Evolutionary conservation across 2,113 vertebrate species (phyloP).

Genomic region (Budorcas taxicolor): DNA sequence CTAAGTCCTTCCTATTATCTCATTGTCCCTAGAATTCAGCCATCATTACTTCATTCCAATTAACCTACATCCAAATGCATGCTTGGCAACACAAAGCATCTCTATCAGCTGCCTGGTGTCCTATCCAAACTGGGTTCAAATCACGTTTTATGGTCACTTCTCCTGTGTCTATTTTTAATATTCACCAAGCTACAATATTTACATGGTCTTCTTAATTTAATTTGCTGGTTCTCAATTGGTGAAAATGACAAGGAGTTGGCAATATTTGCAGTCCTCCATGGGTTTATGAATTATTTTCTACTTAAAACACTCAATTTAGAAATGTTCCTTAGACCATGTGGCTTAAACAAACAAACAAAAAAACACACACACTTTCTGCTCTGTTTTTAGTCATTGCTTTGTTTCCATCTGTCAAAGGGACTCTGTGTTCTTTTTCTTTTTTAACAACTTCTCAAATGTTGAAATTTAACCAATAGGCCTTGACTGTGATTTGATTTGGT

Average conservation of each 20-base stretch:
- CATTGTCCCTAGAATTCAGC: neutral
- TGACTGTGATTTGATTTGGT: slow-evolving; percentile 37
- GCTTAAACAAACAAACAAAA: neutral
- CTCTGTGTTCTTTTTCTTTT: neutral
- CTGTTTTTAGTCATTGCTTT: slow-evolving; percentile 46
- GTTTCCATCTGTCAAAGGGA: slow-evolving; percentile 31
- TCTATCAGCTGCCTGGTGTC: neutral
- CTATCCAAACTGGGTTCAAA: neutral
- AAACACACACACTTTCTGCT: neutral
- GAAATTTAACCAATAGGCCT: slow-evolving; percentile 35
- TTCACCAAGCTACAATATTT: slow-evolving; percentile 12
- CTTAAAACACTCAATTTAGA: slow-evolving; percentile 56
- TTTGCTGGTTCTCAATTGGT: neutral
- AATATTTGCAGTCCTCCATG: neutral
- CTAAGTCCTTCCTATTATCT: neutral
- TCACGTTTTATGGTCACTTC: neutral
- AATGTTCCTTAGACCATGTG: slow-evolving; percentile 43
- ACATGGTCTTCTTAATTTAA: slow-evolving; percentile 41
- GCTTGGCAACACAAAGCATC: neutral
- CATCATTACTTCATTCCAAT: neutral
- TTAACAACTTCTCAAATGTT: slow-evolving; percentile 27
- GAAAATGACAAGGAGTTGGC: slow-evolving; percentile 40
- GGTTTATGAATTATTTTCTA: slow-evolving; percentile 50
- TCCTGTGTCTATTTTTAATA: slow-evolving; percentile 29
- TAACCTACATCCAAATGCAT: neutral